These are phyloP conservation scores for Whitmania pigra DNA, from an alignment of 1,140 invertebrate genomes.

Conservation along the genomic window DNA sequence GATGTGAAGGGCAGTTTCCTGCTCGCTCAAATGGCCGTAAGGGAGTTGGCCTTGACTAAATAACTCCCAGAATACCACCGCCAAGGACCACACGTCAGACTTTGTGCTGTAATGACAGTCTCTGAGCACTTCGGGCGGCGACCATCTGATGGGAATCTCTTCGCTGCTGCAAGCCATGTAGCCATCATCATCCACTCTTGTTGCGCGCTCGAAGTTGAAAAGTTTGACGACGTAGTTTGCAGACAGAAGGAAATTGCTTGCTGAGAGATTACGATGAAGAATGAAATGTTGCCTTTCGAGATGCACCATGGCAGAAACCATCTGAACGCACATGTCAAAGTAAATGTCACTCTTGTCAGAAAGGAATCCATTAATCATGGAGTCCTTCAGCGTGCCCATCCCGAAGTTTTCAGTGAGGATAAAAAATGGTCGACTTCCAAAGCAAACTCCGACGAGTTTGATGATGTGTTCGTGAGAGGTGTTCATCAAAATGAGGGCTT, in stretches of 20 bases:
- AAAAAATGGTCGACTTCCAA: constrained; percentile 19
- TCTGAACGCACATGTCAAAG: constrained; percentile 24
- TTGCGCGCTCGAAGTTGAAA: constrained; percentile 20
- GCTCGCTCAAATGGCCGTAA: constrained; percentile 74
- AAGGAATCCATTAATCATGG: constrained; percentile 15
- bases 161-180: constrained; percentile 21
- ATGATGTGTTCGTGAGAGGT: constrained; percentile 22
- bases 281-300: constrained; percentile 21
- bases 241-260: constrained; percentile 20
- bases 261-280: constrained; percentile 22
- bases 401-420: constrained; percentile 19
- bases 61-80: constrained; percentile 92
- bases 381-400: constrained; percentile 18
- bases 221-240: constrained; percentile 21
- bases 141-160: constrained; percentile 91
- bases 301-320: constrained; percentile 20
- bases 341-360: constrained; percentile 19
- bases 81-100: constrained; percentile 97
- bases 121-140: constrained; percentile 88
- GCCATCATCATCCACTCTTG: constrained; percentile 20
- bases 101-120: constrained; percentile 92
- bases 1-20: constrained; percentile 46
- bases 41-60: constrained; percentile 84
- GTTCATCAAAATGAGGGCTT: constrained; percentile 21
- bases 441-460: constrained; percentile 22